Conservation (phyloP, 2,797 vertebrate genomes). For the Pangasius larnaudii region DNA sequence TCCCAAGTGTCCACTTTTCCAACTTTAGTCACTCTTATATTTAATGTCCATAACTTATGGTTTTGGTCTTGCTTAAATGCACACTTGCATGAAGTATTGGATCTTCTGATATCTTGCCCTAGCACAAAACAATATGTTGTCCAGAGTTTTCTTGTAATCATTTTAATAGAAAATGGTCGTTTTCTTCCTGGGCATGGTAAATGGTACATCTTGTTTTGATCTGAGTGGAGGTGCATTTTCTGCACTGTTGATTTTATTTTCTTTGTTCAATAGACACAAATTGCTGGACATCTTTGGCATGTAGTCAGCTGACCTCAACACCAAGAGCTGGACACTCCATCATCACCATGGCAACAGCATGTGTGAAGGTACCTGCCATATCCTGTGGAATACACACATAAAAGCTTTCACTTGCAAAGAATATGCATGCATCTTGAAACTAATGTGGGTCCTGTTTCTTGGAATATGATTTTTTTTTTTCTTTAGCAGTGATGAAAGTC, state of each 20-base stretch:
- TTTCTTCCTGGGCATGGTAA: neutral
- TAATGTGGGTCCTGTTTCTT: neutral
- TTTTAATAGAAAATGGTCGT: neutral
- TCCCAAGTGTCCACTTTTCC: neutral
- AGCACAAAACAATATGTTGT: neutral
- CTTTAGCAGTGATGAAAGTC: neutral
- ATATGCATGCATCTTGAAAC: neutral
- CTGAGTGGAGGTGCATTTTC: neutral
- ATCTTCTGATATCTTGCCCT: neutral
- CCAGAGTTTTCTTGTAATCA: neutral
- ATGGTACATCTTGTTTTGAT: neutral
- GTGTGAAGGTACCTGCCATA: slow-evolving; percentile 30
- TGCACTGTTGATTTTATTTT: neutral
- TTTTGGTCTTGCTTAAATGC: neutral
- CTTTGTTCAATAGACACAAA: slow-evolving; percentile 67
- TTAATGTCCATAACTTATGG: neutral
- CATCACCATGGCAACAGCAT: slow-evolving; percentile 70
- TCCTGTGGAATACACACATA: slow-evolving; percentile 10
- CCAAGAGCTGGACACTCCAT: slow-evolving; percentile 82
- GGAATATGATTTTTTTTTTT: neutral
- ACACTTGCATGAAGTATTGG: neutral
- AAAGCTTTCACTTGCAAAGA: neutral
- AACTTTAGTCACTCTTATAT: neutral
- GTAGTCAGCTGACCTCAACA: slow-evolving; percentile 68
- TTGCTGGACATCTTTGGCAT: slow-evolving; percentile 75